Conservation (phyloP, 2,888 invertebrate species). For the Tridacna gigas region DNA sequence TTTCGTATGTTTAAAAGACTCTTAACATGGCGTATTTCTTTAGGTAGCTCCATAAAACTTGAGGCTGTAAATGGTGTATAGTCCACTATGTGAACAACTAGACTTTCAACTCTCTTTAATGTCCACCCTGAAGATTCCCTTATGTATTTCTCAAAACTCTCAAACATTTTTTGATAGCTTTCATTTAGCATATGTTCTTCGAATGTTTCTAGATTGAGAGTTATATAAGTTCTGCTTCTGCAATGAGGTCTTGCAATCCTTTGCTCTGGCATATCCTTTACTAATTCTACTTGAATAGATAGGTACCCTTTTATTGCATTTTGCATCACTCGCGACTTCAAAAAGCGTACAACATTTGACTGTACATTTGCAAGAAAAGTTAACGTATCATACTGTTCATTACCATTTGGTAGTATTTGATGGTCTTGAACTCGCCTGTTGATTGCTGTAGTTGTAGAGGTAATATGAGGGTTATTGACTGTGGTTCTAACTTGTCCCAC, state of each 20-base stretch:
- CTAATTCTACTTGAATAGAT: constrained; percentile 49
- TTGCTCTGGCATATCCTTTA: constrained; percentile 28
- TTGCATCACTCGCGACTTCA: constrained; percentile 24
- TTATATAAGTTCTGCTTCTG: constrained; percentile 18
- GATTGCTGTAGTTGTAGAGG: not conserved
- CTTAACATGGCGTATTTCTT: constrained; percentile 5
- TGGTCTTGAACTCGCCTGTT: not conserved
- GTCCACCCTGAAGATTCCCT: constrained; percentile 61
- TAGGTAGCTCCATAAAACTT: constrained; percentile 47
- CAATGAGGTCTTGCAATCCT: constrained; percentile 31
- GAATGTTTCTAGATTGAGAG: constrained; percentile 31
- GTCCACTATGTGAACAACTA: constrained; percentile 46
- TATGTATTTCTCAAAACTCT: constrained; percentile 56
- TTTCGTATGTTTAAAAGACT: constrained; percentile 49
- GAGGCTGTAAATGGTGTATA: constrained; percentile 51
- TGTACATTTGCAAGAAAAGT: constrained; percentile 45
- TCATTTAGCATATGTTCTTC: constrained; percentile 42
- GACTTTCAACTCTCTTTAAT: constrained; percentile 47
- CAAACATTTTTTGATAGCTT: constrained; percentile 61
- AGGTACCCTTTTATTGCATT: constrained; percentile 55
- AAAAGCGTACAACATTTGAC: constrained; percentile 17
- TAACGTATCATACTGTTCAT: constrained; percentile 44
- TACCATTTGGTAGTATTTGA: not conserved
- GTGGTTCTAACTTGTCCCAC: too few species aligned
- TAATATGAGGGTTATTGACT: too few species aligned